Conservation (phyloP, 2,888 invertebrate genomes). For the Drosophila longiperda region DNA sequence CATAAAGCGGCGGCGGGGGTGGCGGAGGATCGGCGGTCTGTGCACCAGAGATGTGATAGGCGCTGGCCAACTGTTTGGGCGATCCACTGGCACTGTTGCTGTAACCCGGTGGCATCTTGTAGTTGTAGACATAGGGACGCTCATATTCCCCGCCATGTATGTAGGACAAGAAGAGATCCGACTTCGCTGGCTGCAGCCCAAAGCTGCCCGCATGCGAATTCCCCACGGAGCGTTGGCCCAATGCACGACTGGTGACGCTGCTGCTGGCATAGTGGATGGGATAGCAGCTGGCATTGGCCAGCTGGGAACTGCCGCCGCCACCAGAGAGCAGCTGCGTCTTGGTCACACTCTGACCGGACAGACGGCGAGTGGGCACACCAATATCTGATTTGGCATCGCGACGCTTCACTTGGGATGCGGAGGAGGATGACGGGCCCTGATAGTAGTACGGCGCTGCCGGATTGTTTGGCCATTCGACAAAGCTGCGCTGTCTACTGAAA, state of each 20-base stretch:
- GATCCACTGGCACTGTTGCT: conserved; percentile 48
- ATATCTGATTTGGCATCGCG: conserved; percentile 85
- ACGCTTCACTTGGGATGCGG: conserved; percentile 68
- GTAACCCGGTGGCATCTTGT: conserved; percentile 80
- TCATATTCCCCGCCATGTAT: conserved; percentile 81
- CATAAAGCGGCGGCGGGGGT: conserved; percentile 79
- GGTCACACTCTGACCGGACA: conserved; percentile 77
- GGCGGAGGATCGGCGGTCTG: conserved; percentile 84
- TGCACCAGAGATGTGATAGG: conserved; percentile 84
- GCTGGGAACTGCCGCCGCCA: conserved; percentile 64
- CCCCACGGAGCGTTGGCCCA: conserved; percentile 54
- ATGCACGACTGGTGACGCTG: conserved; percentile 59
- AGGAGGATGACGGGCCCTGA: conserved; percentile 73
- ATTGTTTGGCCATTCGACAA: conserved; percentile 82
- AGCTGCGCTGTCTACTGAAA: conserved; percentile 78
- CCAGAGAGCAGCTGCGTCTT: conserved; percentile 83
- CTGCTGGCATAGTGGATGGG: conserved; percentile 77
- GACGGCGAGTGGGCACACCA: conserved; percentile 83
- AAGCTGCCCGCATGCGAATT: conserved; percentile 42
- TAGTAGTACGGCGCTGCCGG: conserved; percentile 83
- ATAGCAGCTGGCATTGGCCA: conserved; percentile 77
- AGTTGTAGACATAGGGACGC: conserved; percentile 83
- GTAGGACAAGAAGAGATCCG: conserved; percentile 84
- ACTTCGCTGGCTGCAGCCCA: conserved; percentile 83
- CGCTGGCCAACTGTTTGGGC: conserved; percentile 70